Conservation (phyloP, 2,888 invertebrate species). For the Sarcophaga caerulescens region DNA sequence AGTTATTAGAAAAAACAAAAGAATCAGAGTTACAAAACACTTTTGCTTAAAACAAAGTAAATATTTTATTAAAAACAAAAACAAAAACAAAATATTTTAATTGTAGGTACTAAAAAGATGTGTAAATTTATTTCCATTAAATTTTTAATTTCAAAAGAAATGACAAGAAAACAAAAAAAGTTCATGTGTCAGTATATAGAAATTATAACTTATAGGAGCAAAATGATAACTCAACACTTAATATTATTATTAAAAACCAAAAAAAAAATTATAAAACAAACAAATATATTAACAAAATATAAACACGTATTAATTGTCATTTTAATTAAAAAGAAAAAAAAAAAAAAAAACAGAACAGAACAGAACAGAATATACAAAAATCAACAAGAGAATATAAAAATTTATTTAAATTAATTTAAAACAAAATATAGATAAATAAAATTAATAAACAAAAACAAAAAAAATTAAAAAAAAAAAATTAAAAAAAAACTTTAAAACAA, state of each 20-base stretch:
- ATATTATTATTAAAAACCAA: slow-evolving; percentile 56
- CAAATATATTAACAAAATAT: slow-evolving; percentile 52
- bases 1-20: slow-evolving; percentile 62
- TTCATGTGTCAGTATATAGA: slow-evolving; percentile 30
- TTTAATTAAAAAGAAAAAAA: slow-evolving; percentile 66
- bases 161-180: slow-evolving; percentile 32
- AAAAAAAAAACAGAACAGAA: slow-evolving; percentile 21
- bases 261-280: slow-evolving; percentile 48
- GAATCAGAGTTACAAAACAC: slow-evolving; percentile 21
- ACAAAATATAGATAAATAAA: slow-evolving; percentile 64
- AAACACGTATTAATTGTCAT: slow-evolving; percentile 71
- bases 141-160: slow-evolving; percentile 55
- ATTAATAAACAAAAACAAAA: slow-evolving; percentile 48
- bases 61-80: slow-evolving; percentile 41
- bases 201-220: slow-evolving; percentile 36
- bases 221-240: slow-evolving; percentile 35
- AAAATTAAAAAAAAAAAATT: neutral
- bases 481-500: neutral
- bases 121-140: slow-evolving; percentile 66
- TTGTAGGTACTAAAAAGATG: slow-evolving; percentile 66
- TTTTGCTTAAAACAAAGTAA: slow-evolving; percentile 32
- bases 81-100: slow-evolving; percentile 66
- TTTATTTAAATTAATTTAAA: slow-evolving; percentile 64
- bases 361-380: neutral
- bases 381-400: slow-evolving; percentile 57